Conservation (phyloP, 2,888 invertebrate species). For the Allophyes oxyacanthae region DNA sequence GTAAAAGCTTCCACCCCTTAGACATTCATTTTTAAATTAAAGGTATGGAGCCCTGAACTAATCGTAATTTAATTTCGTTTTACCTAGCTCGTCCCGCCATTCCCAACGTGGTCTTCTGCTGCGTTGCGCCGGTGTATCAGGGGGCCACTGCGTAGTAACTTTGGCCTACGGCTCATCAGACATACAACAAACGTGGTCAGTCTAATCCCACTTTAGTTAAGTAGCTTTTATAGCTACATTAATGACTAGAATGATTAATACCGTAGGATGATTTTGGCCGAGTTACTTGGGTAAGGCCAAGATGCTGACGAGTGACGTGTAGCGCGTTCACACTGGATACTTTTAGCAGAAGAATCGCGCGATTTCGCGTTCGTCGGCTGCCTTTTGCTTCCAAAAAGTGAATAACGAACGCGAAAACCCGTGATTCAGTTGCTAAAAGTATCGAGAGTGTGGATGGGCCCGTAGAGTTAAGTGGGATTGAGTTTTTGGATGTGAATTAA, state of each 20-base stretch:
- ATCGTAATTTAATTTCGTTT: constrained; percentile 42
- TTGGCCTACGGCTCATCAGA: constrained; percentile 45
- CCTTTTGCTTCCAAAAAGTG: no score
- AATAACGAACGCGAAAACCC: no score
- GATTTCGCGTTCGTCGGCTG: no score
- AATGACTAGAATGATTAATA: constrained; percentile 4
- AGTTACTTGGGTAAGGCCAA: no score
- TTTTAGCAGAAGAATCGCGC: no score
- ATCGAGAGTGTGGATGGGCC: no score
- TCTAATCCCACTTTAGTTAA: constrained; percentile 28
- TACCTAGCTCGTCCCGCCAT: constrained; percentile 44
- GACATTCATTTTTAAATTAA: neutral
- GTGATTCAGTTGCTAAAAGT: no score
- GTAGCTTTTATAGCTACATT: constrained; percentile 6
- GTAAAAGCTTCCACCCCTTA: no score
- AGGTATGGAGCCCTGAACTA: neutral
- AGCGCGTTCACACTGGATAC: no score
- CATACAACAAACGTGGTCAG: constrained; percentile 48
- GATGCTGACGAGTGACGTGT: no score
- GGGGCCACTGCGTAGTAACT: constrained; percentile 41
- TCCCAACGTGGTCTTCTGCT: constrained; percentile 43
- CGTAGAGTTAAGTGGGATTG: no score
- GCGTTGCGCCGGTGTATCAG: constrained; percentile 49
- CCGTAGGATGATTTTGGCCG: neutral
- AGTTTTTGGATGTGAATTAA: no score